Conservation (phyloP, 2,888 invertebrate genomes). For the Anodontia alba region DNA sequence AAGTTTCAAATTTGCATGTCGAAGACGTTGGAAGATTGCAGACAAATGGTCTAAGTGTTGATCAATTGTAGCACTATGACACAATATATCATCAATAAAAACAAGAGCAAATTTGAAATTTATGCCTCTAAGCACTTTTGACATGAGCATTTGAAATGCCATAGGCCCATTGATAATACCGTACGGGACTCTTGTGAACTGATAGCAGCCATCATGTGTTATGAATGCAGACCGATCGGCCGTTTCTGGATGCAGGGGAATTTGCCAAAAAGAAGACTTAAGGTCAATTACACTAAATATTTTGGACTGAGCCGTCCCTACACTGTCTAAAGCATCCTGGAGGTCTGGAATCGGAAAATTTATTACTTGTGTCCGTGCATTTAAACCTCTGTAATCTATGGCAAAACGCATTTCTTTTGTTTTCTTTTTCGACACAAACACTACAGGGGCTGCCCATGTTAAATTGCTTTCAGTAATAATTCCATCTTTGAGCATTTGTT, state of each 20-base stretch:
- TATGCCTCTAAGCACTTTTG: conserved; percentile 42
- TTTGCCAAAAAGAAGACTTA: conserved; percentile 43
- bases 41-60: conserved; percentile 48
- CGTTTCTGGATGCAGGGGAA: conserved; percentile 36
- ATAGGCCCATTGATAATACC: conserved; percentile 53
- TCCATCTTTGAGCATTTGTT: conserved; percentile 33
- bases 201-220: conserved; percentile 46
- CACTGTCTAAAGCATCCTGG: conserved; percentile 22
- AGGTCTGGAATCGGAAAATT: conserved; percentile 29
- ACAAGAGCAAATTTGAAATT: conserved; percentile 54
- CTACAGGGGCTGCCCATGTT: conserved; percentile 33
- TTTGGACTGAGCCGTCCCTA: conserved; percentile 22
- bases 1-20: background rate
- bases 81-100: conserved; percentile 62
- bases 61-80: conserved; percentile 44
- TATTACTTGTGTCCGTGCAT: conserved; percentile 13
- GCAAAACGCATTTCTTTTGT: conserved; percentile 28
- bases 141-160: conserved; percentile 50
- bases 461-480: conserved; percentile 36
- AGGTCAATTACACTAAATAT: conserved; percentile 33
- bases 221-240: conserved; percentile 50
- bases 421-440: conserved; percentile 28
- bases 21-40: background rate
- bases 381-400: conserved; percentile 27
- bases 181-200: conserved; percentile 52